Evolutionary conservation across 2,888 invertebrate species (phyloP), one percentile per base, ranked within the genome.

Genomic region (Erpobdella octoculata): DNA sequence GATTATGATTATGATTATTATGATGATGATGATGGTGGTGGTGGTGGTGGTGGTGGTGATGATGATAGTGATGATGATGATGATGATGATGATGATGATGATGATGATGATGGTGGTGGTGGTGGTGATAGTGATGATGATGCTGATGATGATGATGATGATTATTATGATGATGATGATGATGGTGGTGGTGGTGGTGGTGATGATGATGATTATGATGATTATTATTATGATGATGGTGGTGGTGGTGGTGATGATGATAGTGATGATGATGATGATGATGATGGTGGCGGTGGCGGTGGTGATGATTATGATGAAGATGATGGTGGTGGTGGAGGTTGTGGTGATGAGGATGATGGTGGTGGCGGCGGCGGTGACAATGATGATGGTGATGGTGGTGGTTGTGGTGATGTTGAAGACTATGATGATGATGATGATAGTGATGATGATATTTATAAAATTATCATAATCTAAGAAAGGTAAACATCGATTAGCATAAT

Each of bases 31-130:
- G 31, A 62, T 62, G 8, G 8, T 33, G 25, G 28, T n/a, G 31
- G 31, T 62, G 59, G 9, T 21, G 21, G 21, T 33, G n/a, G 1
- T 12, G 33, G 9, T 21, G 33, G 9, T 35, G 67, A 41, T 25
- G 67, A 6, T 46, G 46, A 46, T 67, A 46, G 33, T 67, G 41
- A 36, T 70, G 38, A 66, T 73, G 53, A 70, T 62, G 62, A 70
- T 62, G 41, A 62, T 21, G 38, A 36, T 36, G 37, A 69, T 62
- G 58, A 70, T 46, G 36, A 48, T 41, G 21, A 59, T 38, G 65
- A 38, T 37, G 38, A 65, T 37, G 65, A 65, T 65, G 65, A 65
- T 65, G 35, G 37, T 65, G 37, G 36, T 65, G 65, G 65, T 65
- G 65, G 65, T 65, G 65, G 36, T 65, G 36, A 35, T 65, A 37